phyloP scores from a whole-genome alignment of 2,113 vertebrate species.

The Sitta europaea region DNA sequence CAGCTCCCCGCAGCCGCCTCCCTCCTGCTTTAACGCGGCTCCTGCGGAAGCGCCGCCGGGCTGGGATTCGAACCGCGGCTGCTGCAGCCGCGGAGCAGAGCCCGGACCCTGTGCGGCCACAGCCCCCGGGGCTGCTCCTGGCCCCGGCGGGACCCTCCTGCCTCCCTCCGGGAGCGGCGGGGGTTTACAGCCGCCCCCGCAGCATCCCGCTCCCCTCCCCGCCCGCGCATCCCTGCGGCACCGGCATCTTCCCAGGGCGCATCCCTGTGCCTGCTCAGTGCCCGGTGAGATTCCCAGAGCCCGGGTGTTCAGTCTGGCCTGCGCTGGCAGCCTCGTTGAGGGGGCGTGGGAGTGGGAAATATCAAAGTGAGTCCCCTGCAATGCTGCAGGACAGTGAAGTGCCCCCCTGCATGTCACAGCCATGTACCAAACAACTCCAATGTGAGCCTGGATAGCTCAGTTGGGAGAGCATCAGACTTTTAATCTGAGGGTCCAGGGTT shows the following conservation, averaged over 20 bases:
- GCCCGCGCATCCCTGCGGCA: not conserved
- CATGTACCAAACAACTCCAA: fast-evolving
- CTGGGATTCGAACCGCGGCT: conserved; percentile 73
- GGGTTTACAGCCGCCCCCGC: not conserved
- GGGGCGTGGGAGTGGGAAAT: not conserved
- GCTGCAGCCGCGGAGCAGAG: conserved; percentile 67
- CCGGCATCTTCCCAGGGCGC: not conserved
- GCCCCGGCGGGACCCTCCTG: not conserved
- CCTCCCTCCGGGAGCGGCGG: not conserved
- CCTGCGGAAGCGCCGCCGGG: not conserved
- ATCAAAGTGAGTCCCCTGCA: fast-evolving
- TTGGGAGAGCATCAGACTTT: conserved; percentile 54
- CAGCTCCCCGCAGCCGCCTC: not conserved
- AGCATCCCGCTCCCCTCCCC: not conserved
- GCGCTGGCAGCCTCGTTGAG: not conserved
- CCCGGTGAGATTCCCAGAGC: not conserved
- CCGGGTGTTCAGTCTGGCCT: not conserved
- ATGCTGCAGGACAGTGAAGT: not conserved
- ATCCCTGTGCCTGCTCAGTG: not conserved
- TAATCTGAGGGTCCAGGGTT: conserved; percentile 55
- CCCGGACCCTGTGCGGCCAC: not conserved
- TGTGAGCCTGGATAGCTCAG: conserved; percentile 30
- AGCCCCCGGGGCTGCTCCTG: not conserved
- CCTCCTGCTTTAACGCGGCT: not conserved
- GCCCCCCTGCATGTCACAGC: fast-evolving